These are phyloP conservation scores for Labeo calbasu DNA, from an alignment of 2,797 vertebrate genomes.

Conservation along the genomic window DNA sequence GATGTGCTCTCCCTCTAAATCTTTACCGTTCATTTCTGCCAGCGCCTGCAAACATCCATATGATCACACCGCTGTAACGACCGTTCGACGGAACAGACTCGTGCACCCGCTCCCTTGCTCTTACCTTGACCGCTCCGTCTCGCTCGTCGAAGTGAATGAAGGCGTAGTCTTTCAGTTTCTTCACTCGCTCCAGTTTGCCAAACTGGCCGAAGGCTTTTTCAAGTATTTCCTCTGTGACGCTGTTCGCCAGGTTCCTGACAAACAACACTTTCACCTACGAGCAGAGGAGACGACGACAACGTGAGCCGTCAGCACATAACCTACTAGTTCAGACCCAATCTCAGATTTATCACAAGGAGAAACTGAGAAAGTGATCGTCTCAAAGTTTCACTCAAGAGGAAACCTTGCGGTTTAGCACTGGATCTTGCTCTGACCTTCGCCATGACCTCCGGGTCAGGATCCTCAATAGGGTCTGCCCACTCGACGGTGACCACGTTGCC, in stretches of 20 bases:
- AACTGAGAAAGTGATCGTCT: not conserved
- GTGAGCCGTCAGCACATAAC: constrained; percentile 45
- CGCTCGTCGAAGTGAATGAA: constrained; percentile 98
- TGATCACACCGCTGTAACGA: not conserved
- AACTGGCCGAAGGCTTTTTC: constrained; percentile 92
- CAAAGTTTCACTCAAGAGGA: not conserved
- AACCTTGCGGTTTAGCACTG: not conserved
- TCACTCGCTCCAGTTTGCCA: constrained; percentile 95
- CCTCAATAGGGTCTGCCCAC: constrained; percentile 98
- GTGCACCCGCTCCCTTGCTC: not conserved
- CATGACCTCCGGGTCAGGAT: constrained; percentile 97
- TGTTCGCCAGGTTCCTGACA: constrained; percentile 92
- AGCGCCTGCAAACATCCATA: constrained; percentile 84
- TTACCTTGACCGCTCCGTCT: constrained; percentile 97
- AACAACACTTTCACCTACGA: constrained; percentile 95
- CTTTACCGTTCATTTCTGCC: constrained; percentile 98
- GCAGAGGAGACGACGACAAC: not conserved
- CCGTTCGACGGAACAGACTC: not conserved
- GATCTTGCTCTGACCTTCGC: constrained; percentile 83
- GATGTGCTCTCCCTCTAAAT: constrained; percentile 96
- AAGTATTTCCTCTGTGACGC: constrained; percentile 93
- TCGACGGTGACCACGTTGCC: constrained; percentile 96
- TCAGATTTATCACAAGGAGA: not conserved
- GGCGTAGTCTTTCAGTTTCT: constrained; percentile 98
- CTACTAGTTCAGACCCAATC: constrained; percentile 42